A percentile compares a stretch with the other conserved stretches of the same genome.
Conservation (phyloP, 2,797 vertebrate species). For the Vespertilio murinus region DNA sequence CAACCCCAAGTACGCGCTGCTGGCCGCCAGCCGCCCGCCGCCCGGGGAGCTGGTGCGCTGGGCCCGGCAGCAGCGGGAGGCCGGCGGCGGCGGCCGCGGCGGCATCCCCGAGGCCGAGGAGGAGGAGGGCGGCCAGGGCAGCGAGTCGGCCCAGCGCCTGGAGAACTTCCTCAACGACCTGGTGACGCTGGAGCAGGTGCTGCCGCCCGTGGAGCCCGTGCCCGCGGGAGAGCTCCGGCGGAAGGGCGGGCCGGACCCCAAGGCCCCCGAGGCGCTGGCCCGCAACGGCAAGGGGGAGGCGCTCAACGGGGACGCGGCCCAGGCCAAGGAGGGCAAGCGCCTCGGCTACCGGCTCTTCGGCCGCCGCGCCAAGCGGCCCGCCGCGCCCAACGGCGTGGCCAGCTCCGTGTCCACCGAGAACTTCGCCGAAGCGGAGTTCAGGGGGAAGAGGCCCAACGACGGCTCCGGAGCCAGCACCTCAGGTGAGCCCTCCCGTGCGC, state of each 20-base stretch:
- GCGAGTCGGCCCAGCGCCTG: conserved; percentile 80
- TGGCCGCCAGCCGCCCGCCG: conserved; percentile 78
- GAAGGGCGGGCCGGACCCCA: conserved; percentile 70
- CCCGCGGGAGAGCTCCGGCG: conserved; percentile 49
- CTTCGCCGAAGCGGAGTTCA: conserved; percentile 75
- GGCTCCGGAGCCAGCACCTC: conserved; percentile 72
- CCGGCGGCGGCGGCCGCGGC: not conserved
- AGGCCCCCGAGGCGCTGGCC: conserved; percentile 75
- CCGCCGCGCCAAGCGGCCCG: conserved; percentile 75
- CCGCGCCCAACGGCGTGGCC: conserved; percentile 60
- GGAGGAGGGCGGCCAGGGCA: conserved; percentile 41
- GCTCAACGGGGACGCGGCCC: conserved; percentile 50
- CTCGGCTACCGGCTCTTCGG: conserved; percentile 76
- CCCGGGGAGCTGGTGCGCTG: conserved; percentile 87
- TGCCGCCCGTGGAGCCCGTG: conserved; percentile 82
- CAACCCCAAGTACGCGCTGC: conserved; percentile 94
- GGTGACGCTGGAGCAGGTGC: conserved; percentile 81
- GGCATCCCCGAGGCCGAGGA: conserved; percentile 73
- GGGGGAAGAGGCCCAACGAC: conserved; percentile 78
- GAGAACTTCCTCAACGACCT: conserved; percentile 85
- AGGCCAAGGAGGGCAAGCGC: conserved; percentile 76
- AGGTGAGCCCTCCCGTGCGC: conserved; percentile 79
- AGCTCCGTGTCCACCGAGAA: conserved; percentile 77
- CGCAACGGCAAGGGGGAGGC: conserved; percentile 71
- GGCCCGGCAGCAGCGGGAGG: conserved; percentile 79